Percentiles rank a stretch among this genome's conserved stretches.
phyloP scores from a whole-genome alignment of 2,888 invertebrate species.

The Yponomeuta plumbellus region DNA sequence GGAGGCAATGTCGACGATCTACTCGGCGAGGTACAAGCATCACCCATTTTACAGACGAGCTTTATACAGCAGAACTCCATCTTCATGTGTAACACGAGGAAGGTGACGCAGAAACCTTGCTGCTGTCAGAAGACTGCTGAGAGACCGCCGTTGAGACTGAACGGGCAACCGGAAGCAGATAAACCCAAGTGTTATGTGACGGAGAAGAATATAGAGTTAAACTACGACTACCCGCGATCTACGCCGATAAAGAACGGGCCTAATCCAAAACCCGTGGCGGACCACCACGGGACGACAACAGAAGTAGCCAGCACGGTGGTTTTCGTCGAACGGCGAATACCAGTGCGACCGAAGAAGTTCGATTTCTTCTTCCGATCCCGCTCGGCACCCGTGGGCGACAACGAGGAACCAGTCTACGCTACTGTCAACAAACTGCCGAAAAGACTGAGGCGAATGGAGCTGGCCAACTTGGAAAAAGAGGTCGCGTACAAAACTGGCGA shows the following conservation, averaged over 20 bases:
- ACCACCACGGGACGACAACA: slow-evolving; percentile 55
- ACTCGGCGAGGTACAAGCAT: slow-evolving; percentile 80
- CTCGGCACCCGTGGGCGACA: slow-evolving; percentile 70
- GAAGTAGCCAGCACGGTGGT: slow-evolving; percentile 73
- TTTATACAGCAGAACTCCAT: slow-evolving; percentile 69
- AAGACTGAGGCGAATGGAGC: slow-evolving; percentile 64
- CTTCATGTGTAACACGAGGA: slow-evolving; percentile 68
- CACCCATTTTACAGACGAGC: slow-evolving; percentile 60
- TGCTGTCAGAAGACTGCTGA: slow-evolving; percentile 48
- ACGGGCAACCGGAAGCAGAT: slow-evolving; percentile 1
- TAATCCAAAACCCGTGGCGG: slow-evolving; percentile 50
- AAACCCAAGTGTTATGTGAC: slow-evolving; percentile 50
- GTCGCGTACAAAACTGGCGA: slow-evolving; percentile 63
- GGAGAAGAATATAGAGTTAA: slow-evolving; percentile 70
- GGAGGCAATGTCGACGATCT: slow-evolving; percentile 82
- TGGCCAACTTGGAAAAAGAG: slow-evolving; percentile 68
- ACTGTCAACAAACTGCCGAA: slow-evolving; percentile 72
- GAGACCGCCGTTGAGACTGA: neutral
- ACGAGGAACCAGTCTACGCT: slow-evolving; percentile 70
- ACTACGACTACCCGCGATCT: slow-evolving; percentile 68
- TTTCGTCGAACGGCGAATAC: slow-evolving; percentile 68
- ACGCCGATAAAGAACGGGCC: slow-evolving; percentile 51
- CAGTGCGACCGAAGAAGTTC: slow-evolving; percentile 64
- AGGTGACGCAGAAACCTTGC: slow-evolving; percentile 59
- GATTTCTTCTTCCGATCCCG: slow-evolving; percentile 69